Conservation (phyloP, 2,113 vertebrate species). For the Murina feae region DNA sequence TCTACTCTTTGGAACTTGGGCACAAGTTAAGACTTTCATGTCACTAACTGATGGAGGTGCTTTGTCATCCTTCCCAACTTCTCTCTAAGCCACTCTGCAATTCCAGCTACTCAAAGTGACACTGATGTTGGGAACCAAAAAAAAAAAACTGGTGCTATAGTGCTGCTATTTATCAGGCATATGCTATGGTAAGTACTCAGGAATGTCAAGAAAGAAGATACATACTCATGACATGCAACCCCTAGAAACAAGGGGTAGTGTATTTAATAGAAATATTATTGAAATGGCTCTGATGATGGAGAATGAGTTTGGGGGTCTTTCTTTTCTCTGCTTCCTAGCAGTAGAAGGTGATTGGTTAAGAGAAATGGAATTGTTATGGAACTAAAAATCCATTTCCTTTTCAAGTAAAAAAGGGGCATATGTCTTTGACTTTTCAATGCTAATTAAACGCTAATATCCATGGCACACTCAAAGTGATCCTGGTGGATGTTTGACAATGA, state of each 20-base stretch:
- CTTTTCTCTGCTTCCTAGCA: background rate
- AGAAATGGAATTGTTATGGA: constrained; percentile 40
- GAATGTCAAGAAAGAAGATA: background rate
- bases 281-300: background rate
- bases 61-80: background rate
- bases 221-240: background rate
- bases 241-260: background rate
- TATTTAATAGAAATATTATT: background rate
- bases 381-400: constrained; percentile 49
- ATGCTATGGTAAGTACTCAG: background rate
- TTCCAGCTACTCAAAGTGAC: background rate
- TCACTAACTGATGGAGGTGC: background rate
- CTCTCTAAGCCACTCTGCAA: background rate
- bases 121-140: fast-evolving
- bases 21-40: background rate
- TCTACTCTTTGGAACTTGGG: background rate
- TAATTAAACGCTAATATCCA: constrained; percentile 62
- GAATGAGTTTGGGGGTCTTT: background rate
- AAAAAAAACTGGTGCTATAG: background rate
- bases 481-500: constrained; percentile 71
- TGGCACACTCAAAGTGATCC: constrained; percentile 59
- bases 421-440: constrained; percentile 64
- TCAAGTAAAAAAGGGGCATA: constrained; percentile 50
- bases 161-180: background rate
- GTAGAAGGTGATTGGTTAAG: background rate